Evolutionary conservation across 64 coral and sea anemone genomes (phyloP).

Genomic region (Hydrozoanthus tunicans): DNA sequence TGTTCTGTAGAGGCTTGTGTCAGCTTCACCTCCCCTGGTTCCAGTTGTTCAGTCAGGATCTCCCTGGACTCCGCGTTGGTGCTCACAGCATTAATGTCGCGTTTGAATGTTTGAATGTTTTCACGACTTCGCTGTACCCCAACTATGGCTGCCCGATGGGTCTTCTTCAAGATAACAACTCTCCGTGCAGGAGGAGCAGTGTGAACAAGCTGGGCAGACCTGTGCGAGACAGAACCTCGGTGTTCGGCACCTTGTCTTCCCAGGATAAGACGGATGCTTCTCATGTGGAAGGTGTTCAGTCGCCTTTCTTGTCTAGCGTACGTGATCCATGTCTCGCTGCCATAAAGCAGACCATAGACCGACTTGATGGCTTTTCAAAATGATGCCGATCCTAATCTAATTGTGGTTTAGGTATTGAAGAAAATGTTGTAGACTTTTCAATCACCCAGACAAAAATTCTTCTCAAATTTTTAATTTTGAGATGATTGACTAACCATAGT

Average conservation of each 20-base stretch:
- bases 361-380: too few relatives aligned
- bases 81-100: constrained; percentile 17
- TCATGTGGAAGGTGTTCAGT: constrained; percentile 51
- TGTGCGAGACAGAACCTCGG: too few relatives aligned
- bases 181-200: not conserved
- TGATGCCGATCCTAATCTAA: too few relatives aligned
- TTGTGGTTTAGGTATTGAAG: too few relatives aligned
- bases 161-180: too few relatives aligned
- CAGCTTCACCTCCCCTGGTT: constrained; percentile 39
- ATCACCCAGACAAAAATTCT: too few relatives aligned
- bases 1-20: constrained; percentile 17
- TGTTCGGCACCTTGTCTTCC: not conserved
- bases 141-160: not conserved
- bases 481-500: too few relatives aligned
- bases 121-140: constrained; percentile 4
- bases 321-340: too few relatives aligned
- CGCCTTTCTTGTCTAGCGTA: constrained; percentile 25
- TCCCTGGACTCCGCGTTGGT: constrained; percentile 30
- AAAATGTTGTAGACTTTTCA: too few relatives aligned
- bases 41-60: constrained; percentile 25
- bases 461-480: too few relatives aligned
- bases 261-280: not conserved
- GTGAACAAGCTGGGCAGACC: not conserved
- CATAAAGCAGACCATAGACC: too few relatives aligned
- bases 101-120: not conserved